Conservation (phyloP, 1,140 invertebrate genomes). For the Doryteuthis pealeii region DNA sequence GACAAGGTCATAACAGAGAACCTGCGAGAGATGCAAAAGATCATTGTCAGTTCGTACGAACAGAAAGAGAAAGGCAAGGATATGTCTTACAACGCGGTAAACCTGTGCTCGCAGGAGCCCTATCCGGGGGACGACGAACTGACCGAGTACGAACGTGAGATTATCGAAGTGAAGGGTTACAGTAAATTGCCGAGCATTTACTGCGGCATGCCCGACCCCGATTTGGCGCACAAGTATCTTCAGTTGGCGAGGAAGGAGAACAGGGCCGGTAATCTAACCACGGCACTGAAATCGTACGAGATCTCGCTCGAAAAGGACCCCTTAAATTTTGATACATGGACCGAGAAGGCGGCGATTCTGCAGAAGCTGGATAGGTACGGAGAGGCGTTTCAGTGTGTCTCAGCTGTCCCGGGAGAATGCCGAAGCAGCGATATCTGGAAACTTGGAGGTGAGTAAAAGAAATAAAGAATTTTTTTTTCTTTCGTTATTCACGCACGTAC, state of each 20-base stretch:
- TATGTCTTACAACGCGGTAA: conserved; percentile 27
- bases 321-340: conserved; percentile 26
- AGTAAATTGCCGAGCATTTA: conserved; percentile 27
- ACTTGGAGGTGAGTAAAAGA: conserved; percentile 32
- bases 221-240: conserved; percentile 5
- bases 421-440: conserved; percentile 30
- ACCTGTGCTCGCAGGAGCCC: conserved; percentile 33
- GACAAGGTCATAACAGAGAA: conserved; percentile 23
- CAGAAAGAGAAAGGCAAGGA: conserved; percentile 13
- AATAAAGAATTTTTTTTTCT: not conserved
- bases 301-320: conserved; percentile 23
- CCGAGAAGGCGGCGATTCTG: conserved; percentile 28
- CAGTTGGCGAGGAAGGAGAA: conserved; percentile 16
- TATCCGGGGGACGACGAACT: conserved; percentile 40
- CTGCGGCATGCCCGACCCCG: conserved; percentile 10
- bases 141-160: conserved; percentile 30
- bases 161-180: conserved; percentile 32
- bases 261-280: conserved; percentile 12
- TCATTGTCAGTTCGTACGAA: conserved; percentile 22
- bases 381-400: conserved; percentile 29
- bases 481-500: not conserved
- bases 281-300: conserved; percentile 14
- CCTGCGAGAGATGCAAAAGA: conserved; percentile 26
- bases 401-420: conserved; percentile 17
- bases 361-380: conserved; percentile 21